Evolutionary conservation across 2,797 vertebrate genomes (phyloP).

Genomic region (Otolemur crassicaudatus): DNA sequence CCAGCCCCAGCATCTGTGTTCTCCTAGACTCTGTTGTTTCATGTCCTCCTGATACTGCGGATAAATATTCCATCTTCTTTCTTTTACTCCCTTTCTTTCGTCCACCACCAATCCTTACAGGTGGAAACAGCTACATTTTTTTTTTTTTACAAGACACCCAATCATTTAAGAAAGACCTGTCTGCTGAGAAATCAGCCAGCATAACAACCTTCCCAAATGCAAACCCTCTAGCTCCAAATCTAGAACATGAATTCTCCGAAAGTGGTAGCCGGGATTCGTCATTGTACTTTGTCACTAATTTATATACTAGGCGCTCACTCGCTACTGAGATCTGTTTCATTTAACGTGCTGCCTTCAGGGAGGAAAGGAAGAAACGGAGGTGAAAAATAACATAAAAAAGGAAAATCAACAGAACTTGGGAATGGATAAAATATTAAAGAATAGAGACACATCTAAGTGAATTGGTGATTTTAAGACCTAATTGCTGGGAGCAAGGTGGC

Average conservation of each 20-base stretch:
- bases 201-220: not conserved
- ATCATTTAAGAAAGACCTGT: not conserved
- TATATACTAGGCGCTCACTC: not conserved
- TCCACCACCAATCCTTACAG: not conserved
- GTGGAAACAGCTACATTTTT: not conserved
- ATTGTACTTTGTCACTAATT: not conserved
- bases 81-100: not conserved
- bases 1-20: not conserved
- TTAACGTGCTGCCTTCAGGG: not conserved
- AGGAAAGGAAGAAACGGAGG: not conserved
- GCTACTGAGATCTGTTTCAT: not conserved
- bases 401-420: not conserved
- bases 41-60: not conserved
- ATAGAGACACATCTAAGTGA: not conserved
- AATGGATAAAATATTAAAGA: constrained; percentile 8
- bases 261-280: not conserved
- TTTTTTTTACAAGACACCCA: not conserved
- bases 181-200: not conserved
- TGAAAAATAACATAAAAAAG: not conserved
- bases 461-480: not conserved
- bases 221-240: not conserved
- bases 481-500: not conserved
- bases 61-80: not conserved
- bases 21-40: not conserved
- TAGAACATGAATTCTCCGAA: not conserved